Evolutionary conservation across 1,140 invertebrate genomes (phyloP), one percentile per base, ranked within the genome.

Genomic region (Drosophila tropicalis): DNA sequence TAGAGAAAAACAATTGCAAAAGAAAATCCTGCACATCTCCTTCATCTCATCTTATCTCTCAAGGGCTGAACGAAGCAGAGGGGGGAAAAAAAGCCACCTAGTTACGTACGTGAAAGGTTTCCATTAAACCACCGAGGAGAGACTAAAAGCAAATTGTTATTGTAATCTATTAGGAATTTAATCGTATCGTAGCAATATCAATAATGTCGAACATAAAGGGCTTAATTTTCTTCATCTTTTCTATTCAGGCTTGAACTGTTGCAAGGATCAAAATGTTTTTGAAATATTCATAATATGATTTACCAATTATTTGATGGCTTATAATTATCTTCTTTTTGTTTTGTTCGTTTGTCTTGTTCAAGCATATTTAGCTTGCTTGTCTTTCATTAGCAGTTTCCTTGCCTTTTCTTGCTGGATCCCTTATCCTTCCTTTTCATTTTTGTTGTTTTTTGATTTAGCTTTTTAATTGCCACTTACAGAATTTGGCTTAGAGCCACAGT

Each of bases 381-480:
- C 62, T 74, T 67, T 71, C 72, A 75, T 79, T 79, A 76, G 55
- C 74, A 69, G 76, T 76, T 72, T 73, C 69, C 79, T 71, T 61
- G 68, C 36, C 70, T 82, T 79, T 65, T 40, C 29, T 7, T 6
- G 13, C 19, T 62, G 19, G 44, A 5, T n/a, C 15, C 17, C n/a
- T 39, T n/a, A 15, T 13, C n/a, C n/a, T n/a, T 3, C 19, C 25
- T 7, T 6, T 40, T 36, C 29, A 10, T 62, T n/a, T n/a, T 13
- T 40, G 54, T 62, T 41, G 12, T 39, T 66, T 40, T 62, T 65
- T 72, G n/a, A 64, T 41, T 77, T 76, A 65, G 83, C 70, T 81
- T 86, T 86, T 86, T 86, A 86, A 86, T 86, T 86, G 83, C 79
- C 83, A 83, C 83, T 86, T 87, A 69, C 83, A 69, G 61, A 55